Evolutionary conservation across 2,797 vertebrate species (phyloP), one percentile per base, ranked within the genome.

Genomic region (Pampus argenteus): DNA sequence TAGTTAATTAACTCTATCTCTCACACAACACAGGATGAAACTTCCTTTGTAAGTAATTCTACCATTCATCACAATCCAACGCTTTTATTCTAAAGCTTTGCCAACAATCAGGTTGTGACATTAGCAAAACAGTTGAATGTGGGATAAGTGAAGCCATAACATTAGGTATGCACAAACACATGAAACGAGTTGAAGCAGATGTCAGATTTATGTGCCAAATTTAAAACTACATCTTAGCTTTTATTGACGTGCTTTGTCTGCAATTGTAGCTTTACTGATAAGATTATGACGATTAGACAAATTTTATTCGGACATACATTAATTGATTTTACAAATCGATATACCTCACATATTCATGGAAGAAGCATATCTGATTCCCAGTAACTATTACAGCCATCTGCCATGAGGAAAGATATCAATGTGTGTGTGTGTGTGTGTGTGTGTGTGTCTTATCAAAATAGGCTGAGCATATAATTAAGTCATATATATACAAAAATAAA

Each of bases 1-100:
- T 85, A 74, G 83, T 87, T 89, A 88, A 92, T 93, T 89, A 93
- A 83, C 87, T 91, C 68, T 80, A 87, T 91, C 87, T 86, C 76
- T 86, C 76, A 71, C 76, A 79, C 65, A 83, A 71, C 76, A 79
- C 65, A 83, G 66, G 83, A 57, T 78, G 74, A 86, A 75, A 75
- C 38, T 83, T 79, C 67, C 74, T 83, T 87, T 89, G 84, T 81
- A 82, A 72, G 69, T 71, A 58, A 84, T 78, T 87, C 54, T 69
- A 59, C 78, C 68, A 85, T 89, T 89, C 78, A 86, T 79, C 74
- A 65, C 73, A 80, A 76, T 83, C 85, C 80, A 76, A 76, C 67
- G 76, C 44, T 74, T 84, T 82, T 70, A 79, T 83, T 86, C 57
- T 74, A 31, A 86, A 80, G 71, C 71, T 60, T 70, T 87, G 85